Evolutionary conservation across 2,113 vertebrate genomes (phyloP).

Genomic region (Neopipo cinnamomea): DNA sequence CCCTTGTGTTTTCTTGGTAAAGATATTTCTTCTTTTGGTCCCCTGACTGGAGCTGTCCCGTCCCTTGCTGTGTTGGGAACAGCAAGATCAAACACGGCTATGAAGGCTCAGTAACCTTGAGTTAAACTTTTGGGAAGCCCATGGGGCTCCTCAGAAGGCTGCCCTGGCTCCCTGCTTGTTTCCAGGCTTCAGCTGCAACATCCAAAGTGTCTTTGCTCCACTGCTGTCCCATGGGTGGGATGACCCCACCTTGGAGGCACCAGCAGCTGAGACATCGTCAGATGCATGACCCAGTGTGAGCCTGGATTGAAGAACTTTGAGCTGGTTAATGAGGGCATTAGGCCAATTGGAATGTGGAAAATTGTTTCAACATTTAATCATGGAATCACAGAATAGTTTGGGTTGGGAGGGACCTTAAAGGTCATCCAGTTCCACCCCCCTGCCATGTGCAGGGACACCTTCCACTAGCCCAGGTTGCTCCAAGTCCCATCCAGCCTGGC

Average conservation of each 20-base stretch:
- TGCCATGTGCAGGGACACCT: background rate
- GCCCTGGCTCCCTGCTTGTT: background rate
- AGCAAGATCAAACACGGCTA: background rate
- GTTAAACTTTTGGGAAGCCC: background rate
- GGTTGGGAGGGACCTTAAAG: background rate
- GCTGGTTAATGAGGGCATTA: background rate
- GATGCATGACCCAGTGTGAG: background rate
- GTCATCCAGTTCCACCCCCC: background rate
- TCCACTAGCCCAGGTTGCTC: fast-evolving
- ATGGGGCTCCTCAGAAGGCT: background rate
- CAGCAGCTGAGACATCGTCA: background rate
- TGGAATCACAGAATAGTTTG: background rate
- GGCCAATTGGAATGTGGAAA: background rate
- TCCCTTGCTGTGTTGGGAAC: background rate
- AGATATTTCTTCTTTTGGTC: background rate
- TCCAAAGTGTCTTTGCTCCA: background rate
- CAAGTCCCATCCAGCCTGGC: background rate
- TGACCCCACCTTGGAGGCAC: background rate
- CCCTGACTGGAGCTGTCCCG: background rate
- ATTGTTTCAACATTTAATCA: background rate
- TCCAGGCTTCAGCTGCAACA: background rate
- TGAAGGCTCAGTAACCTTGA: background rate
- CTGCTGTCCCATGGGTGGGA: background rate
- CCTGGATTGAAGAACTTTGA: background rate
- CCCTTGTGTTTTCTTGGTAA: background rate